Evolutionary conservation across 2,888 invertebrate genomes (phyloP).

Genomic region (Papilio gigon): DNA sequence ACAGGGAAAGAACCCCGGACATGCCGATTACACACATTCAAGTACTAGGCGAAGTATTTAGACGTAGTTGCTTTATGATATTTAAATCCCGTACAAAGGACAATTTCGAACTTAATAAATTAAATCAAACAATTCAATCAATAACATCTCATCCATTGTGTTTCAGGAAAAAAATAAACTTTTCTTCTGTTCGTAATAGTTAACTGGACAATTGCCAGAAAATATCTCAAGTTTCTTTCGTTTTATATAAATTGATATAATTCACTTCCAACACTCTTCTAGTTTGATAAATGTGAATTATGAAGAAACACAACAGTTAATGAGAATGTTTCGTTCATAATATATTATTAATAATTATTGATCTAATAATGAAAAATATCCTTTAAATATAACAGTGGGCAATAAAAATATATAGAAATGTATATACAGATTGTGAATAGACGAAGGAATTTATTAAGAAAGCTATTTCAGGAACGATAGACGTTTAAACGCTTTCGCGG

Average conservation of each 20-base stretch:
- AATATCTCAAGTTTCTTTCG: not conserved
- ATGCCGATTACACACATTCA: too few relatives aligned
- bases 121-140: not conserved
- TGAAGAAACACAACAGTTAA: not conserved
- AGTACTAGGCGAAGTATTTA: too few relatives aligned
- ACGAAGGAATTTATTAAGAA: conserved; percentile 26
- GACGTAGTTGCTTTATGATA: too few relatives aligned
- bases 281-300: conserved; percentile 18
- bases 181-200: not conserved
- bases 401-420: not conserved
- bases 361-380: not conserved
- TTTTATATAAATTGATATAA: not conserved
- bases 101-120: not conserved
- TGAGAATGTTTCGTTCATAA: conserved; percentile 2
- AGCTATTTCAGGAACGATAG: conserved; percentile 31
- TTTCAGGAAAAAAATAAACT: not conserved
- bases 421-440: conserved; percentile 8
- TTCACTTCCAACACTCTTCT: not conserved
- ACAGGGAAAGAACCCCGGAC: too few relatives aligned
- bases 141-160: not conserved
- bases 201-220: conserved; percentile 9
- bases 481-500: conserved; percentile 26
- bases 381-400: not conserved
- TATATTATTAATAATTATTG: not conserved
- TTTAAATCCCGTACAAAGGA: too few relatives aligned